phyloP scores from a whole-genome alignment of 2,888 invertebrate genomes.

The Thereva unica region DNA sequence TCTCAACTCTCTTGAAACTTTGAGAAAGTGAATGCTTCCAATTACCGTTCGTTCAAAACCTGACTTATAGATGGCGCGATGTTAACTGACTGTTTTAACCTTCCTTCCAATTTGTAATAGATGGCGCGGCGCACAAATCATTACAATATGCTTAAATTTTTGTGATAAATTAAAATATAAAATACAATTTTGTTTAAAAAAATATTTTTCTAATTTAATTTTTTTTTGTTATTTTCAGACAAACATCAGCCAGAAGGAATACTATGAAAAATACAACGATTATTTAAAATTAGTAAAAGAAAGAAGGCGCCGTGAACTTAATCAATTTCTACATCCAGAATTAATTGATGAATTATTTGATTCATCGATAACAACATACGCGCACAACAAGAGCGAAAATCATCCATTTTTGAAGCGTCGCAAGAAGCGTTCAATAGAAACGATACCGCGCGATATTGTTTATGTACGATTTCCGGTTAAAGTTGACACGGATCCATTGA shows the following conservation, averaged over 20 bases:
- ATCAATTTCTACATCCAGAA: slow-evolving; percentile 20
- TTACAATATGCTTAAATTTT: too few relatives aligned
- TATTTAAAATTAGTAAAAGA: slow-evolving; percentile 60
- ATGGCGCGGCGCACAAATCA: too few relatives aligned
- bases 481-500: slow-evolving; percentile 41
- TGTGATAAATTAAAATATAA: too few relatives aligned
- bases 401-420: slow-evolving; percentile 11
- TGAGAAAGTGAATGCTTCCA: too few relatives aligned
- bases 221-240: slow-evolving; percentile 59
- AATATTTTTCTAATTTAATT: slow-evolving; percentile 29
- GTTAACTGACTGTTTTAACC: too few relatives aligned
- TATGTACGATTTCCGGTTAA: slow-evolving; percentile 38
- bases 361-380: slow-evolving; percentile 46
- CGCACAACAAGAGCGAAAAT: slow-evolving; percentile 31
- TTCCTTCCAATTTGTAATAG: too few relatives aligned
- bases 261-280: slow-evolving; percentile 64
- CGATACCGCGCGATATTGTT: slow-evolving; percentile 22
- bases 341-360: slow-evolving; percentile 27
- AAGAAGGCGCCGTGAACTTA: slow-evolving; percentile 46
- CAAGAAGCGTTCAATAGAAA: not conserved
- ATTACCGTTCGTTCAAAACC: too few relatives aligned
- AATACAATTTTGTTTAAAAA: too few relatives aligned
- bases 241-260: slow-evolving; percentile 69
- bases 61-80: too few relatives aligned
- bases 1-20: too few relatives aligned